phyloP scores from a whole-genome alignment of 2,888 invertebrate species.

The Calephelis perditalis region DNA sequence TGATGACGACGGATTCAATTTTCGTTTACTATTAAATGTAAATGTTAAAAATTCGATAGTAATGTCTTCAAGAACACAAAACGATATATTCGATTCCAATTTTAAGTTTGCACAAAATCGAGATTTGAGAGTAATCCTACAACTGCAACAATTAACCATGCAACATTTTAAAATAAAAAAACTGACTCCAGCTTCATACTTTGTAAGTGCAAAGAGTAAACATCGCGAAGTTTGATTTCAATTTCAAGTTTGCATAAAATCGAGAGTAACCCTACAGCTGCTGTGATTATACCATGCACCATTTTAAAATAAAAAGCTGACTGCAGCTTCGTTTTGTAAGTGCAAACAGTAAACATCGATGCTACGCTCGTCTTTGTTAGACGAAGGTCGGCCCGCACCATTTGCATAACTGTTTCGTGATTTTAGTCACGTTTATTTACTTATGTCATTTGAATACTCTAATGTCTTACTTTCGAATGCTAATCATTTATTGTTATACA shows the following conservation, averaged over 20 bases:
- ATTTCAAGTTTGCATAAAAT: too few relatives aligned
- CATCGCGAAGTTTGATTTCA: neutral
- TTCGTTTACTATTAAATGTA: too few relatives aligned
- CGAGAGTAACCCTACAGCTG: too few relatives aligned
- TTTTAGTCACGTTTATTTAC: slow-evolving; percentile 33
- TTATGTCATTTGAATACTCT: slow-evolving; percentile 26
- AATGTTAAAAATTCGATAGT: too few relatives aligned
- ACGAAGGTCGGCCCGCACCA: slow-evolving; percentile 57
- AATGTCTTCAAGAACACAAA: too few relatives aligned
- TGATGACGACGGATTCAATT: too few relatives aligned
- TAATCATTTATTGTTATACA: slow-evolving; percentile 28
- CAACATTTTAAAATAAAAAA: neutral
- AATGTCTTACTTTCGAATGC: slow-evolving; percentile 35
- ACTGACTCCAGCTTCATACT: neutral
- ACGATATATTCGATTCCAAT: too few relatives aligned
- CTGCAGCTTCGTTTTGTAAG: neutral
- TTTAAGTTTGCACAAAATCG: too few relatives aligned
- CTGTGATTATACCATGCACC: too few relatives aligned
- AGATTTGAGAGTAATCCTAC: too few relatives aligned
- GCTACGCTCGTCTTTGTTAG: slow-evolving; percentile 39
- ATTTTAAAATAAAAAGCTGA: neutral
- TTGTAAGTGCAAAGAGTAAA: slow-evolving; percentile 14
- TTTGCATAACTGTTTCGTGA: slow-evolving; percentile 52
- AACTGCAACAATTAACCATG: too few relatives aligned
- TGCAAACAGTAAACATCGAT: slow-evolving; percentile 19